Evolutionary conservation across 2,797 vertebrate species (phyloP), one percentile per base, ranked within the genome.

Genomic region (Coregonus suidteri): DNA sequence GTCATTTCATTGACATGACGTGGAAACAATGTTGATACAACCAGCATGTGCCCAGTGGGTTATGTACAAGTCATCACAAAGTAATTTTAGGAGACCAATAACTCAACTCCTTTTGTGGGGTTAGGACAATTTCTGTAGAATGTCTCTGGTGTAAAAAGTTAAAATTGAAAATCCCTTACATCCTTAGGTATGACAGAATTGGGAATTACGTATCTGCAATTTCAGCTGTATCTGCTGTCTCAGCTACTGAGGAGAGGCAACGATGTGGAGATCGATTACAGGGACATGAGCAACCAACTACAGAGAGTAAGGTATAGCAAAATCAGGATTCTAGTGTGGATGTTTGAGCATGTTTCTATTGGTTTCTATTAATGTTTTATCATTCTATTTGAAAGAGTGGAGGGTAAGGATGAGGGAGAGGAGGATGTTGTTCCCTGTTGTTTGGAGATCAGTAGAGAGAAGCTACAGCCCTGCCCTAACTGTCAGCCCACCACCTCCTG

Each of bases 171-270:
- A 52, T 35, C 34, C 20, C 4, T 54, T 3, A 30, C 51, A 53
- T 54, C 15, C 20, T 18, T 76, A 86, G 88, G 83, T 73, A 71
- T 85, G 77, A 71, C 54, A 62, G 78, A 79, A 53, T 20, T 88
- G 78, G 71, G 35, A 0, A 53, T 81, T 37, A 79, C 75, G 0
- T 82, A 81, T 81, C 82, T 69, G 51, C 81, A 78, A 66, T 62
- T 53, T 62, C 77, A 85, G 78, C 79, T 85, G 47, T 75, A 30
- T 71, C 34, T 18, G 69, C 73, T 85, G 83, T 71, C 79, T 73
- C 74, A 77, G 81, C 79, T 71, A 47, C 73, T 86, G 77, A 77
- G 80, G 53, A 80, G 53, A 6, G 3, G 35, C 52, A 34, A 66
- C 51, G 35, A 64, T 30, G 47, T 71, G 16, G 75, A 0, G 52